These are phyloP conservation scores for Alcis repandata DNA, from an alignment of 2,888 invertebrate species.

Conservation along the genomic window DNA sequence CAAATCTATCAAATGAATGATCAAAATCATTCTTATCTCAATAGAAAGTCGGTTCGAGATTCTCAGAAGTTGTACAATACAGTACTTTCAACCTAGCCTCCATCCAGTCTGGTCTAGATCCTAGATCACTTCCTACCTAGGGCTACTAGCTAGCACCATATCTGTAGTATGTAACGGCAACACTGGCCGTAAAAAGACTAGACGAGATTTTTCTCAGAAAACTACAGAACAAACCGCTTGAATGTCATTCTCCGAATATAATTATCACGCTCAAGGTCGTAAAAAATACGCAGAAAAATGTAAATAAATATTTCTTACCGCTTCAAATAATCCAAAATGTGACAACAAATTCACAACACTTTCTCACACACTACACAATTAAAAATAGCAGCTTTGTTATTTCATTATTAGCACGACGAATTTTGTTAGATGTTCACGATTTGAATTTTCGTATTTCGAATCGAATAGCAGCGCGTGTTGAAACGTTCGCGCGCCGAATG, in stretches of 20 bases:
- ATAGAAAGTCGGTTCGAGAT: constrained; percentile 28
- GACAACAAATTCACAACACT: constrained; percentile 33
- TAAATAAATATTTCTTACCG: constrained; percentile 37
- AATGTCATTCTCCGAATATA: constrained; percentile 37
- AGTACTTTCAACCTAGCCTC: constrained; percentile 50
- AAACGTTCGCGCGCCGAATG: constrained; percentile 77
- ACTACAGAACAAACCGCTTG: constrained; percentile 33
- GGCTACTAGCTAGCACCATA: constrained; percentile 44
- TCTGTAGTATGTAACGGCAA: constrained; percentile 56
- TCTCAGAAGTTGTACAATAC: constrained; percentile 37
- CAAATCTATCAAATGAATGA: background rate
- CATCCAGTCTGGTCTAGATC: constrained; percentile 49
- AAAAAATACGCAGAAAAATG: constrained; percentile 39
- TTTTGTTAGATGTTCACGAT: constrained; percentile 39
- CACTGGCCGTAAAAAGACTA: constrained; percentile 50
- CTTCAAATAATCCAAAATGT: constrained; percentile 34
- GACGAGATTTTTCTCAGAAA: constrained; percentile 50
- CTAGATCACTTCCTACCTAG: constrained; percentile 50
- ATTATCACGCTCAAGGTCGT: constrained; percentile 43
- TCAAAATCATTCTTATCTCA: background rate
- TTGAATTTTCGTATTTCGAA: constrained; percentile 54
- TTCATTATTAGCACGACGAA: constrained; percentile 58
- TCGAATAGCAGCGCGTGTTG: constrained; percentile 62
- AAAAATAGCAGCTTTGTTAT: constrained; percentile 48
- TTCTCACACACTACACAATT: constrained; percentile 46